phyloP scores from a whole-genome alignment of 2,888 invertebrate genomes.

The Scrobipalpa atriplicella region DNA sequence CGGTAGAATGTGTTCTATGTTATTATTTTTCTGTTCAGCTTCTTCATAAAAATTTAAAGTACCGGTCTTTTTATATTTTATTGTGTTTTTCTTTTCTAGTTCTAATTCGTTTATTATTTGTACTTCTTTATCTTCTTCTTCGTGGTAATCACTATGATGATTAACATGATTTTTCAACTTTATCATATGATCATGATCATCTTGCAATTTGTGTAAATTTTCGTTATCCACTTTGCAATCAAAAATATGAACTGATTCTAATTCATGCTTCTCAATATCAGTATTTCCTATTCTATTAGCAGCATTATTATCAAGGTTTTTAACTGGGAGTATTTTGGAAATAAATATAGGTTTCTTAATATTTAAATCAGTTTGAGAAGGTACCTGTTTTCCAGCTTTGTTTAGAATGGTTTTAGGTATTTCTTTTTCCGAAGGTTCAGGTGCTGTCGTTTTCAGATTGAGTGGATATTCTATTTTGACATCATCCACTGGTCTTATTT shows the following conservation, averaged over 20 bases:
- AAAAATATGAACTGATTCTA: neutral
- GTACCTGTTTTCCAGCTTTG: too few species aligned
- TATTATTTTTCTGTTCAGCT: neutral
- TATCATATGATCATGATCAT: neutral
- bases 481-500: too few species aligned
- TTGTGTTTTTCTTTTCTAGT: neutral
- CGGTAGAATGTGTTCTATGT: neutral
- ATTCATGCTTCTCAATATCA: neutral
- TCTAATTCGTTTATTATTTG: neutral
- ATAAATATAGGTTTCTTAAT: too few species aligned
- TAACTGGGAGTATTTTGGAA: neutral
- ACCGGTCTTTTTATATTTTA: neutral
- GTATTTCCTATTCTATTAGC: neutral
- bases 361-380: too few species aligned
- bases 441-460: too few species aligned
- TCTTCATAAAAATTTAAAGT: neutral
- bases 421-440: too few species aligned
- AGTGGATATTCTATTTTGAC: too few species aligned
- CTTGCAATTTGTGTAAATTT: neutral
- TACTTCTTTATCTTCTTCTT: neutral
- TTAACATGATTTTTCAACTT: neutral
- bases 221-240: neutral
- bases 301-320: neutral
- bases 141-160: neutral
- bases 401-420: too few species aligned